A percentile compares a stretch with the other conserved stretches of the same genome.
Conservation (phyloP, 2,113 vertebrate genomes). For the Pelecanoides urinatrix region DNA sequence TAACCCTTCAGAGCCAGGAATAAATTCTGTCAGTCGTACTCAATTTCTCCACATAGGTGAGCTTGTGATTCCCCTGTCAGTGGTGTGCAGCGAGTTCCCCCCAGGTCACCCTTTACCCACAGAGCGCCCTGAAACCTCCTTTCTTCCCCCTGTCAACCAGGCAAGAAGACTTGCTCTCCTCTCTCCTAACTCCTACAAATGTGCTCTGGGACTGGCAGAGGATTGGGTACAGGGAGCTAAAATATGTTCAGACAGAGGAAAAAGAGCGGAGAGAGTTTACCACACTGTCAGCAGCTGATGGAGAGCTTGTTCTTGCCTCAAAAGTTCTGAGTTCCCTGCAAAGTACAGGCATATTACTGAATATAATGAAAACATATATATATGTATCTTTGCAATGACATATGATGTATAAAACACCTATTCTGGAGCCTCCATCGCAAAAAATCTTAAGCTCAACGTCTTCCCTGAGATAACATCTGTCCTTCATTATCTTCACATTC, state of each 20-base stretch:
- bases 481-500: not conserved
- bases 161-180: not conserved
- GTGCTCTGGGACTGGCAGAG: not conserved
- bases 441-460: not conserved
- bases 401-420: not conserved
- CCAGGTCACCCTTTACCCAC: not conserved
- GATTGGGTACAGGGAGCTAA: not conserved
- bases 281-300: not conserved
- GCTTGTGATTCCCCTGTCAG: not conserved
- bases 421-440: not conserved
- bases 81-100: not conserved
- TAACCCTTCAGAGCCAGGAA: not conserved
- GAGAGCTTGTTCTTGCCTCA: not conserved
- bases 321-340: not conserved
- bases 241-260: not conserved
- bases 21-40: not conserved
- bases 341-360: not conserved
- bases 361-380: not conserved
- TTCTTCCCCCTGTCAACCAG: not conserved
- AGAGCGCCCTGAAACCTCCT: not conserved
- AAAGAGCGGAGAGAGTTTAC: not conserved
- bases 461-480: constrained; percentile 31
- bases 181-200: not conserved
- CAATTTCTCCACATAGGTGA: not conserved
- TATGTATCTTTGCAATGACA: not conserved